Base-by-base conservation (phyloP, 2,888 invertebrate species). In the Drosophila acutilabella region DNA sequence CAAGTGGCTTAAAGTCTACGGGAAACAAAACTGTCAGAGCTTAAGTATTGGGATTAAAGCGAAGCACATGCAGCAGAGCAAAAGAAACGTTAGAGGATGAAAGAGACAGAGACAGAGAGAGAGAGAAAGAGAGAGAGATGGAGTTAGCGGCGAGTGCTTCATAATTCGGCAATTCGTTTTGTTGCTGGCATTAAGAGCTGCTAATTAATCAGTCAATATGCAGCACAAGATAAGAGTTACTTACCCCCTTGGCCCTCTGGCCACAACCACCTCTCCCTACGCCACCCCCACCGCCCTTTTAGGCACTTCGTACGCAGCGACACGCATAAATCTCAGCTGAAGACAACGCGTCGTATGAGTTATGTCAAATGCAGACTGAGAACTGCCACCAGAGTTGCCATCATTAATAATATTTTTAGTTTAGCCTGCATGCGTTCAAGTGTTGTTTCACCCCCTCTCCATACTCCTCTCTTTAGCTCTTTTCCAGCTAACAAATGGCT, bases 351-450 rank as follows among this genome's bases (percentile, higher is more conserved):
- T 59, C 82, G 88, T 76, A 87, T 83, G 83, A 88, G 85, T 74
- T 52, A 88, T 85, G 82, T 76, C 69, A 82, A 81, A 74, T 77
- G 85, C 85, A 79, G 80, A 50, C 71, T 74, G 80, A 64, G 57
- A 79, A 79, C 70, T 71, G 80, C 64, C 68, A 52, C 52, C 70
- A 67, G 52, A 53, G 64, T 66, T 76, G 67, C 68, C 72, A 81
- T 87, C 88, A 83, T 87, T 83, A 87, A 83, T 83, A 84, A 83
- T 79, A 87, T 81, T 87, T 79, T 81, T 79, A 79, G 76, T 74
- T 83, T 69, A 20, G 64, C 64, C 53, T 44, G 67, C 64, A 65
- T 48, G 59, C 50, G 30, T 33, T 36, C 36, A 26, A 51, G 30
- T 14, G 36, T n/a, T 44, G 16, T n/a, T 26, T 1, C 38, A 2